Evolutionary conservation across 2,113 vertebrate genomes (phyloP).

Genomic region (Dendropsophus ebraccatus): DNA sequence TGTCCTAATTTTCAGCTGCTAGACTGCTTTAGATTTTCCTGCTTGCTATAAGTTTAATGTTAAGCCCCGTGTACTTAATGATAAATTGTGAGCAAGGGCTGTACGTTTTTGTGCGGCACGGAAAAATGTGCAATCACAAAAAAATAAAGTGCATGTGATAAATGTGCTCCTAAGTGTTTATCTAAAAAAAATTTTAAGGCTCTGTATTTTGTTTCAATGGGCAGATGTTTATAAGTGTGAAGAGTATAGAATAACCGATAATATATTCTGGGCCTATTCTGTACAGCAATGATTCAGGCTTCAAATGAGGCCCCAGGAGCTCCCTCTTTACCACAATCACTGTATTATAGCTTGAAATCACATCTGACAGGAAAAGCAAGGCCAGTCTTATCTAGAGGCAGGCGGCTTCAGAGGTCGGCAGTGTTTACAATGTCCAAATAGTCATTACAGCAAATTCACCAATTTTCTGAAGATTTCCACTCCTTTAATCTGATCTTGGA

Average conservation of each 20-base stretch:
- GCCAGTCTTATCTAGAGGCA: not conserved
- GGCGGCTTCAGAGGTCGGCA: not conserved
- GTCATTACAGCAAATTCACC: slow-evolving; percentile 8
- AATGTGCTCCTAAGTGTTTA: too few species aligned
- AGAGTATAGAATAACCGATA: too few species aligned
- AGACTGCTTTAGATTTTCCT: too few species aligned
- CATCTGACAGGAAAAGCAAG: not conserved
- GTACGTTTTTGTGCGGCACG: too few species aligned
- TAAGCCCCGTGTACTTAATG: too few species aligned
- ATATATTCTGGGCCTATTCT: not conserved
- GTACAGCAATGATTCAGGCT: not conserved
- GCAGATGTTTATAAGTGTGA: too few species aligned
- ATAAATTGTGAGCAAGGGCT: too few species aligned
- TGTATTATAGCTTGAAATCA: not conserved
- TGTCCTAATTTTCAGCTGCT: not conserved
- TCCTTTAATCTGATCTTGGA: not conserved
- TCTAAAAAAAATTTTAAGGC: too few species aligned
- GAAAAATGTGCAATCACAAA: too few species aligned
- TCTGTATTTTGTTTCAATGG: too few species aligned
- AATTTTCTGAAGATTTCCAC: slow-evolving; percentile 13
- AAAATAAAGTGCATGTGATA: too few species aligned
- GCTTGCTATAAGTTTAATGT: too few species aligned
- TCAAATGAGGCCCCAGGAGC: not conserved
- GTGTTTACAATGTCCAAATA: slow-evolving; percentile 3
- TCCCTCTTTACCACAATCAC: not conserved